Base-by-base conservation (phyloP, 2,797 vertebrate genomes). In the Poeciliopsis presidionis region DNA sequence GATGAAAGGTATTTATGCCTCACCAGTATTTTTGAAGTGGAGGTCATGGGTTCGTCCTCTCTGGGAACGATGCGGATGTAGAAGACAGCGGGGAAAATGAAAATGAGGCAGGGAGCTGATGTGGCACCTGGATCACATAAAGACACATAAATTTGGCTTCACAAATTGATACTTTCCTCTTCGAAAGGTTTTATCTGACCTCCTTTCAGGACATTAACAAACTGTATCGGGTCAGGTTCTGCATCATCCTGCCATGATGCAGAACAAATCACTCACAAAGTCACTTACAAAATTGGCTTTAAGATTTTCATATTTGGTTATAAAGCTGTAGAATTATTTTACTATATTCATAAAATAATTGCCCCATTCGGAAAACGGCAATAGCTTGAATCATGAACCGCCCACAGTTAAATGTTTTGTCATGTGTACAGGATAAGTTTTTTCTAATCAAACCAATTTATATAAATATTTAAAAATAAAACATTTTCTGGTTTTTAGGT, bases 11-110 rank as follows among this genome's bases (percentile, higher is more conserved):
- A 14, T 41, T 3, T 71, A 57, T 20, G 73, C 39, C 97, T 92
- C 89, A 99, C 98, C 96, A 98, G 33, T 86, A 99, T 97, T 94
- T 99, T 99, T 12, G 97, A 96, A 25, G 78, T 81, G 7, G 98
- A 99, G 77, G 67, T 96, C 88, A 96, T 93, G 0, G 98, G 97
- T 84, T 99, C 98, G 18, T 96, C 95, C n/a, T 98, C 98, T 70
- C 95, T 96, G 82, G 98, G 97, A 88, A 99, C 93, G 20, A 99
- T 99, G 73, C 97, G 97, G 87, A 99, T 98, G 92, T 99, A 99
- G 94, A 99, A 99, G 84, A 98, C 93, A 61, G 98, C 98, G 0
- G 98, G 98, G 89, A 99, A 99, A 94, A 99, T 99, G 94, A 99
- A 99, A 91, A 99, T 99, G 89, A 99, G 97, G 91, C 98, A 99